phyloP scores from a whole-genome alignment of 1,140 invertebrate species.

The Ooceraea biroi region DNA sequence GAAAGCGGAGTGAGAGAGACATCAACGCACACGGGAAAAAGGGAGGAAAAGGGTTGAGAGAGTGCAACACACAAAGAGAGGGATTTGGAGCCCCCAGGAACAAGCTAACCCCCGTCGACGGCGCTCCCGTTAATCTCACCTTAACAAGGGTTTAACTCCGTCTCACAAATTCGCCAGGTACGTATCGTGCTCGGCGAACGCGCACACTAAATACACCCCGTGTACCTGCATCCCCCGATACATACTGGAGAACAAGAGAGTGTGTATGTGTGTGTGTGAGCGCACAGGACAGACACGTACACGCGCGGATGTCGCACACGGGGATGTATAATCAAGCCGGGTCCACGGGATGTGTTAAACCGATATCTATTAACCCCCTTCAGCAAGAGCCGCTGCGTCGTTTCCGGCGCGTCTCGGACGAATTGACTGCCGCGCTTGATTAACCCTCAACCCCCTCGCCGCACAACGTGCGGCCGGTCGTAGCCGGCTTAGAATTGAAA shows the following conservation, averaged over 20 bases:
- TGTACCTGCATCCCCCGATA: neutral
- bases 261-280: neutral
- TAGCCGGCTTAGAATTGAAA: neutral
- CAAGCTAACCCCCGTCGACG: slow-evolving; percentile 52
- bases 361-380: slow-evolving; percentile 71
- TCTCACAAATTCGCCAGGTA: slow-evolving; percentile 53
- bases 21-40: slow-evolving; percentile 30
- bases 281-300: neutral
- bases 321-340: slow-evolving; percentile 39
- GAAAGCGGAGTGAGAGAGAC: neutral
- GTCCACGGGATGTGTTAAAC: slow-evolving; percentile 65
- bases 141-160: slow-evolving; percentile 80
- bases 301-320: neutral
- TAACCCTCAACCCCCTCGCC: slow-evolving; percentile 4
- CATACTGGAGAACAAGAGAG: no score
- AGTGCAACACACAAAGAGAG: slow-evolving; percentile 17
- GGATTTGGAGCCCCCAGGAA: slow-evolving; percentile 1
- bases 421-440: slow-evolving; percentile 37
- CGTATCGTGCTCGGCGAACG: slow-evolving; percentile 17
- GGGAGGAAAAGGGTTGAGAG: slow-evolving; percentile 17
- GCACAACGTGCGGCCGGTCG: neutral
- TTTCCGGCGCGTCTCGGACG: slow-evolving; percentile 20
- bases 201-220: neutral
- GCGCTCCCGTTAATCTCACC: slow-evolving; percentile 77
- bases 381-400: slow-evolving; percentile 14